These are phyloP conservation scores for Lates calcarifer DNA, from an alignment of 2,113 vertebrate genomes.

Conservation along the genomic window DNA sequence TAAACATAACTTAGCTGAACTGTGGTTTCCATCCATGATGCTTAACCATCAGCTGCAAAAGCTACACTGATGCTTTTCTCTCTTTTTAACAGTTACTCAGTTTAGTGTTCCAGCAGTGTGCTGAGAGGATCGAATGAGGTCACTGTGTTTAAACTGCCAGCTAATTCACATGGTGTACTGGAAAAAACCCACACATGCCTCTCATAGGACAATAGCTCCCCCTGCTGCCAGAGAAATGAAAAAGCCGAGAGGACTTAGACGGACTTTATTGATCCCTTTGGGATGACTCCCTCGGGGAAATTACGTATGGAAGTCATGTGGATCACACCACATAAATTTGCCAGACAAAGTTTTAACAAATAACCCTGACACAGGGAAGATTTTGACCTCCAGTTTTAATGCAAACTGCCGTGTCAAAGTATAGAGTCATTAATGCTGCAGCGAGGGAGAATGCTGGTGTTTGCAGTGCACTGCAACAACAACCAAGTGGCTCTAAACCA, in stretches of 20 bases:
- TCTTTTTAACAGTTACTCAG: slow-evolving; percentile 32
- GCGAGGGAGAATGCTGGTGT: background rate
- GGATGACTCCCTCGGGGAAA: too few species aligned
- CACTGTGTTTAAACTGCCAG: slow-evolving; percentile 53
- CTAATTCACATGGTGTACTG: slow-evolving; percentile 29
- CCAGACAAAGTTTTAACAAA: slow-evolving; percentile 1
- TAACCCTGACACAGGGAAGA: background rate
- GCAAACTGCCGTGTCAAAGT: background rate
- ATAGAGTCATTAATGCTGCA: background rate
- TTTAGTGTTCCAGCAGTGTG: slow-evolving; percentile 54
- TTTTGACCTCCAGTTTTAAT: slow-evolving; percentile 21
- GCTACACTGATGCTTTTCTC: slow-evolving; percentile 27
- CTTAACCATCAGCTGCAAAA: slow-evolving; percentile 14
- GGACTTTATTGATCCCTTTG: too few species aligned
- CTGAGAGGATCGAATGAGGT: slow-evolving; percentile 70
- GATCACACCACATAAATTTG: background rate
- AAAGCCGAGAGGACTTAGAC: too few species aligned
- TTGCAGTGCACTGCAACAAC: background rate
- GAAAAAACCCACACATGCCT: background rate
- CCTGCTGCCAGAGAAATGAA: slow-evolving; percentile 54
- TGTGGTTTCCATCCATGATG: slow-evolving; percentile 7
- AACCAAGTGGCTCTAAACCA: background rate
- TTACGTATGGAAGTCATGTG: too few species aligned
- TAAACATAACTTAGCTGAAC: background rate
- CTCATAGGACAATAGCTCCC: slow-evolving; percentile 54